Percentiles rank a stretch among this genome's conserved stretches.
Evolutionary conservation across 37 sponge, comb jelly and placozoan genomes (phyloP).

Genomic region (Sycon ciliatum): DNA sequence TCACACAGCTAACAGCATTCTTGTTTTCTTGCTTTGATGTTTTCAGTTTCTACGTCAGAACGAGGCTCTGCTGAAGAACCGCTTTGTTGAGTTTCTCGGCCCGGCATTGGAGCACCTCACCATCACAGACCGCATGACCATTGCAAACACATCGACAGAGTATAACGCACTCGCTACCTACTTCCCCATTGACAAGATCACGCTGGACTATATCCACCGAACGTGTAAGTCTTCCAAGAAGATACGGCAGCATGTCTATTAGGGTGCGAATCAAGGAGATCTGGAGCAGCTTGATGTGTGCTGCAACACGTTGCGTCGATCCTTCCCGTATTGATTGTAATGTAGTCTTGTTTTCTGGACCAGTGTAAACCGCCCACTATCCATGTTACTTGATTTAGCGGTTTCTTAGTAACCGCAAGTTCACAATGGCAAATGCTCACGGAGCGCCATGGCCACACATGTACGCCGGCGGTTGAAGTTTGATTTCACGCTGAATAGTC

Average conservation of each 20-base stretch:
- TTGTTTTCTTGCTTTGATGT: slow-evolving; percentile 52
- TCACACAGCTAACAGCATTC: not conserved
- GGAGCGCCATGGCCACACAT: too few relatives aligned
- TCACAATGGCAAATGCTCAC: too few relatives aligned
- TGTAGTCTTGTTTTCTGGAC: too few relatives aligned
- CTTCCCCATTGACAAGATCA: slow-evolving; percentile 82
- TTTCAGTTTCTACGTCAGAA: too few relatives aligned
- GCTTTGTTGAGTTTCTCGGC: slow-evolving; percentile 90
- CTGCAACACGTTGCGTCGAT: too few relatives aligned
- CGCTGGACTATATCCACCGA: slow-evolving; percentile 63
- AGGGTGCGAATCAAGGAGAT: not conserved
- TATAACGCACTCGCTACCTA: slow-evolving; percentile 81
- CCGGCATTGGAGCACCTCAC: slow-evolving; percentile 75
- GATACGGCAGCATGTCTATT: not conserved
- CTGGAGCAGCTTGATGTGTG: too few relatives aligned
- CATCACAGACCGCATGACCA: slow-evolving; percentile 85
- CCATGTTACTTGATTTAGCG: too few relatives aligned
- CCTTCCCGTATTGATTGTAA: too few relatives aligned
- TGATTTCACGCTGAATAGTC: too few relatives aligned
- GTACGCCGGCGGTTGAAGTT: too few relatives aligned
- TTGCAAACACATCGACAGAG: slow-evolving; percentile 90
- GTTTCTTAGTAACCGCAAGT: too few relatives aligned
- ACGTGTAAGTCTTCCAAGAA: slow-evolving; percentile 35
- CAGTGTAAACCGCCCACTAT: too few relatives aligned
- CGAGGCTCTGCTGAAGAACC: slow-evolving; percentile 73